These are phyloP conservation scores for Xestia c-nigrum DNA, from an alignment of 2,888 invertebrate genomes.

Conservation along the genomic window DNA sequence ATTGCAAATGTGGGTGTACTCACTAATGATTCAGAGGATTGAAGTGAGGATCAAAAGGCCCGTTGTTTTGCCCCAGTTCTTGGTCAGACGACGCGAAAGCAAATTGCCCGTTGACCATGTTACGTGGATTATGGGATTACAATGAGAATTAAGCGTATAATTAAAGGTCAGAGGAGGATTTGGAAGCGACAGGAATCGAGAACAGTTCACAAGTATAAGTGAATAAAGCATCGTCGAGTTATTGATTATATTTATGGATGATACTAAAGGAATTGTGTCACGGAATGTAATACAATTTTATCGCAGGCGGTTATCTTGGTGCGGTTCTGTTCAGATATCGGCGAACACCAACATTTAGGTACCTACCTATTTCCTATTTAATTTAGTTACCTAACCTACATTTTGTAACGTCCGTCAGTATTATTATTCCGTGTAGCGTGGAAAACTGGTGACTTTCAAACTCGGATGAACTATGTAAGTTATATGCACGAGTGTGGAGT, in stretches of 20 bases:
- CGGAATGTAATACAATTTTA: conserved; percentile 81
- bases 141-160: conserved; percentile 67
- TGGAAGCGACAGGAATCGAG: conserved; percentile 22
- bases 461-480: conserved; percentile 39
- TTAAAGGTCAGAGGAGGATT: conserved; percentile 71
- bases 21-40: conserved; percentile 83
- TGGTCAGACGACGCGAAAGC: conserved; percentile 47
- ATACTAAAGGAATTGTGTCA: conserved; percentile 77
- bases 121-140: conserved; percentile 70
- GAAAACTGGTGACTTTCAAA: conserved; percentile 18
- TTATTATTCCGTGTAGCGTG: conserved; percentile 31
- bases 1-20: conserved; percentile 83
- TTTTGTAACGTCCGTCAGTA: conserved; percentile 19
- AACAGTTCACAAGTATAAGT: conserved; percentile 30
- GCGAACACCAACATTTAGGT: conserved; percentile 65
- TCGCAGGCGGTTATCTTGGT: conserved; percentile 77
- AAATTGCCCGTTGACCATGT: conserved; percentile 74
- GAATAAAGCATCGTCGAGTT: conserved; percentile 57
- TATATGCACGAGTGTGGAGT: conserved; percentile 32
- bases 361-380: conserved; percentile 68
- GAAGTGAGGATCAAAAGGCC: conserved; percentile 76
- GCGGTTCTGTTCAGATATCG: conserved; percentile 68
- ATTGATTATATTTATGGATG: conserved; percentile 73
- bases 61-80: conserved; percentile 82
- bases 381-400: conserved; percentile 67